These are phyloP conservation scores for Ailuropoda melanoleuca DNA, from an alignment of 2,113 vertebrate species.

Conservation along the genomic window DNA sequence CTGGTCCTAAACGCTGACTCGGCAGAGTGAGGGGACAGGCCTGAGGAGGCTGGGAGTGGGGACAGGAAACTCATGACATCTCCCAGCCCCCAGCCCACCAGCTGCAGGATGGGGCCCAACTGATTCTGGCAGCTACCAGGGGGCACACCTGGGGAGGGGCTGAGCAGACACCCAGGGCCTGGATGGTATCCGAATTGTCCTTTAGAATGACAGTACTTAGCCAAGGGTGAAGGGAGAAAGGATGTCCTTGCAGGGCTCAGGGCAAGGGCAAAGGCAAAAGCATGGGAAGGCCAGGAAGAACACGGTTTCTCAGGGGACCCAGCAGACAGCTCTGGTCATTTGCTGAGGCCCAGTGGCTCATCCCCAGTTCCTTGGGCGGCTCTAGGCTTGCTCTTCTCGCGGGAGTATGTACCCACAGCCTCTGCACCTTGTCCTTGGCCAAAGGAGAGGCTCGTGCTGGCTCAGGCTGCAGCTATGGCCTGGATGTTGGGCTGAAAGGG, in stretches of 20 bases:
- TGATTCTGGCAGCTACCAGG: background rate
- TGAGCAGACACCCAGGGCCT: background rate
- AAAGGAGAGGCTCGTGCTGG: background rate
- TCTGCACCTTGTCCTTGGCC: background rate
- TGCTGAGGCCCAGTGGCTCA: background rate
- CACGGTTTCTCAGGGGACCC: background rate
- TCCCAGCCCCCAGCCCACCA: background rate
- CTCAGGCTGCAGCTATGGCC: background rate
- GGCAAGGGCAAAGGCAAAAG: background rate
- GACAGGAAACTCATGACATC: slow-evolving; percentile 64
- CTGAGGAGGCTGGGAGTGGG: background rate
- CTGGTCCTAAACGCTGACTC: slow-evolving; percentile 41
- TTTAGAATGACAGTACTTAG: background rate
- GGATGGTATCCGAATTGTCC: background rate
- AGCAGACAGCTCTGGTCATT: background rate
- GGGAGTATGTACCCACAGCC: background rate
- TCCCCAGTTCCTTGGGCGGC: background rate
- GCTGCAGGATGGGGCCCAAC: background rate
- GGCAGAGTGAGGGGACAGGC: background rate
- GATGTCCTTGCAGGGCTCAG: background rate
- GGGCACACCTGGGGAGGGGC: background rate
- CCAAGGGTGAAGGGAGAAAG: background rate
- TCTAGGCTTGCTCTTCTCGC: background rate
- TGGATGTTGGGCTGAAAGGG: background rate
- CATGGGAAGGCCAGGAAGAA: background rate